Evolutionary conservation across 1,140 invertebrate species (phyloP), one percentile per base, ranked within the genome.

Genomic region (Heliconius nattereri): DNA sequence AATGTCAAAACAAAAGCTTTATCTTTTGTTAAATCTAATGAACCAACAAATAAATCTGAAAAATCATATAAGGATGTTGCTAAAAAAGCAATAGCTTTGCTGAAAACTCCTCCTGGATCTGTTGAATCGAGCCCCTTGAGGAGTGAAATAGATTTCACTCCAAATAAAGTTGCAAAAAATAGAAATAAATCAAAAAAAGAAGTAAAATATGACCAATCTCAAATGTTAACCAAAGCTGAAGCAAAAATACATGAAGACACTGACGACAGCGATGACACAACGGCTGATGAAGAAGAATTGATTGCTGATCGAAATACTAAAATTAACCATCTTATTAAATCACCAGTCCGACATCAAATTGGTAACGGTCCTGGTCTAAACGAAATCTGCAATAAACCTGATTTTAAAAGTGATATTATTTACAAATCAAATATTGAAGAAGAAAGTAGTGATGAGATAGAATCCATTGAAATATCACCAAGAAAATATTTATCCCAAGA

Each of bases 1-100:
- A 95, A 94, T 76, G 94, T 95, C 1, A 96, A 96, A 87, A 94
- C 91, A 57, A 95, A 95, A 83, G 93, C 95, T 29, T 85, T 95
- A 73, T 95, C 94, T 79, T 91, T 95, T 37, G 90, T 95, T 13
- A 95, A 93, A 87, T 75, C 87, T 78, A 88, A 92, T 87, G 90
- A 95, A 78, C 86, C 75, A 37, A 80, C 78, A 16, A 77, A 26
- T 32, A 82, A 82, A 16, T 80, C 86, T 52, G 75, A 82, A 35
- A 90, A 86, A 76, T 78, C 83, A 66, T 79, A 86, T 75, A 81
- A 86, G 52, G 84, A 86, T 73, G 85, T 94, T 3, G 84, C 88
- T 19, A 90, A 89, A 78, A 89, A 83, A 79, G 89, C 90, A 16
- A 81, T 89, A 73, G 78, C 85, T 66, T 78, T 93, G 75, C 73